phyloP scores from a whole-genome alignment of 2,888 invertebrate genomes.

The Helicoverpa assulta region DNA sequence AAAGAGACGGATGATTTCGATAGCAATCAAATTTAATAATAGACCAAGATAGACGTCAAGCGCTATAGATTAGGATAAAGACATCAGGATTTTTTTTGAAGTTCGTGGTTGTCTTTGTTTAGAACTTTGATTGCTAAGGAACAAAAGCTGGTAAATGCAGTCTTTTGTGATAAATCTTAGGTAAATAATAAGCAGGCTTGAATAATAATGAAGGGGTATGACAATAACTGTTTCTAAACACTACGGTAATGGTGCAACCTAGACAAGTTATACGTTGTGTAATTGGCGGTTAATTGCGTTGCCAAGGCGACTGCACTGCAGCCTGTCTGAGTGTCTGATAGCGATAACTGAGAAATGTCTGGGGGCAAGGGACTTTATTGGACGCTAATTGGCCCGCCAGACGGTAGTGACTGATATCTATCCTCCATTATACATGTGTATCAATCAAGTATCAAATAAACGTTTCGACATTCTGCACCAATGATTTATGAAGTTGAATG shows the following conservation, averaged over 20 bases:
- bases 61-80: slow-evolving; percentile 51
- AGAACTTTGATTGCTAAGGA: slow-evolving; percentile 11
- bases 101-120: slow-evolving; percentile 57
- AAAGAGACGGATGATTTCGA: slow-evolving; percentile 70
- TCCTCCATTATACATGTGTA: slow-evolving; percentile 58
- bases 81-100: slow-evolving; percentile 45
- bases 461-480: slow-evolving; percentile 47
- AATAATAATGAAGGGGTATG: slow-evolving; percentile 42
- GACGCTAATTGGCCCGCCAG: slow-evolving; percentile 84
- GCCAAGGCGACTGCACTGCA: slow-evolving; percentile 73
- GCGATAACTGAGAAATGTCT: slow-evolving; percentile 77
- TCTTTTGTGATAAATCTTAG: slow-evolving; percentile 17
- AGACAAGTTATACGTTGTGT: slow-evolving; percentile 70
- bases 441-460: slow-evolving; percentile 49
- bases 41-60: slow-evolving; percentile 68
- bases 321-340: slow-evolving; percentile 70
- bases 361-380: slow-evolving; percentile 82
- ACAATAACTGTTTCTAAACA: slow-evolving; percentile 59
- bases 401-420: slow-evolving; percentile 74
- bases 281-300: slow-evolving; percentile 79
- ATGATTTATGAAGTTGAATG: slow-evolving; percentile 52
- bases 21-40: slow-evolving; percentile 72
- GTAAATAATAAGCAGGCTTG: slow-evolving; percentile 43
- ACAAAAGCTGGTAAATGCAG: slow-evolving; percentile 27
- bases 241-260: slow-evolving; percentile 55